Base-by-base conservation (phyloP, 2,888 invertebrate species). In the Entomobrya proxima region DNA sequence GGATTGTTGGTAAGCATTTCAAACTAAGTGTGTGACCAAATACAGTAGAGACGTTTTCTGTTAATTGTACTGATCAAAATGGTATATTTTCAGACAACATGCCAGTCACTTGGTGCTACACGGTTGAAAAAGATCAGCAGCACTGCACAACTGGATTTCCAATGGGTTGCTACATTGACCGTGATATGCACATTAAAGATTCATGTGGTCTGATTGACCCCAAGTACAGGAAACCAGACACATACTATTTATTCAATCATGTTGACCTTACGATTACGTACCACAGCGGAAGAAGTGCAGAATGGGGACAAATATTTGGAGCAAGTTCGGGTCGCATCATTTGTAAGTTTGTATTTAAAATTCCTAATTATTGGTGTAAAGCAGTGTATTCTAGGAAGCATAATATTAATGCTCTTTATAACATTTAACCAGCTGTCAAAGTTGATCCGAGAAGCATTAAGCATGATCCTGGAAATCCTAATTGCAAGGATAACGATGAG, bases 61-160 rank as follows among this genome's bases (percentile, higher is more conserved):
- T n/a, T n/a, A 47, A 47, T 47, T 47, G 5, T 47, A 47, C 3
- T 5, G 32, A 30, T 58, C n/a, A 79, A 74, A 67, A 40, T 30
- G 47, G n/a, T 55, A 47, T 72, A 32, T 76, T 30, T 90, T 88
- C 93, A 92, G 99, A 99, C 92, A 99, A 99, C 92, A 98, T 99
- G 98, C 99, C 99, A 0, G 96, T 99, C 0, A 98, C 99, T 0
- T 98, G 97, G 96, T 99, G 99, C 92, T 98, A 97, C 92, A 93
- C 92, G 1, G 86, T 87, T 30, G 88, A 89, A 13, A 85, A 88
- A 47, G 82, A 93, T 18, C 94, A 94, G 89, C 95, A 94, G 87
- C 97, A 96, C 91, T 99, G 99, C 92, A 96, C 96, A 88, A 97
- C 97, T 55, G 98, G 99, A 11, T 99, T 99, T 92, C 98, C 98